Conservation (phyloP, 2,797 vertebrate species). For the Mus spretus region DNA sequence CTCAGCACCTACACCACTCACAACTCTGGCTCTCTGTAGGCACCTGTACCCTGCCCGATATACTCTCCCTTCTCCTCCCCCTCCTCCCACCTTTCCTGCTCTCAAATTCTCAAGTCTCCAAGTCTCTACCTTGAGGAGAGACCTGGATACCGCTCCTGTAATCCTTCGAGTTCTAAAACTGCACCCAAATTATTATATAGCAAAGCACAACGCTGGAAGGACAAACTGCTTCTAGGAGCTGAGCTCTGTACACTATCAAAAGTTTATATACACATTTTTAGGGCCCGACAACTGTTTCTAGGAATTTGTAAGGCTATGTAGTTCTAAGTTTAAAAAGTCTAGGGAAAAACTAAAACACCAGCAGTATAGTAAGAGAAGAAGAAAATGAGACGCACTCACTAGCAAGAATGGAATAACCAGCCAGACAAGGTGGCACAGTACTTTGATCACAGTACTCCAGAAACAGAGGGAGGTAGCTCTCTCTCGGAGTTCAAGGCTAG, state of each 20-base stretch:
- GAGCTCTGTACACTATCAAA: conserved; percentile 3
- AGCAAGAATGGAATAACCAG: neutral
- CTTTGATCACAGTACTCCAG: neutral
- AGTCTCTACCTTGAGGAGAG: conserved; percentile 29
- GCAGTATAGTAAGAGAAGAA: neutral
- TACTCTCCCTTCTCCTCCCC: too few species aligned
- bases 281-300: conserved; percentile 52
- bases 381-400: conserved; percentile 39
- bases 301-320: conserved; percentile 32
- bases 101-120: conserved; percentile 6
- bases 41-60: neutral
- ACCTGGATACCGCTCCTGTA: neutral
- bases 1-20: neutral
- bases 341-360: neutral
- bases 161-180: conserved; percentile 52
- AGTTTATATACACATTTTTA: conserved; percentile 55
- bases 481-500: neutral
- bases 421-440: too few species aligned
- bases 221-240: conserved; percentile 44
- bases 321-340: conserved; percentile 33
- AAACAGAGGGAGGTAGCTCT: neutral
- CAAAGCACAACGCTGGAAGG: neutral
- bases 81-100: neutral
- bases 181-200: neutral
- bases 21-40: neutral